Conservation (phyloP, 1,140 invertebrate species). For the Euura lappo region DNA sequence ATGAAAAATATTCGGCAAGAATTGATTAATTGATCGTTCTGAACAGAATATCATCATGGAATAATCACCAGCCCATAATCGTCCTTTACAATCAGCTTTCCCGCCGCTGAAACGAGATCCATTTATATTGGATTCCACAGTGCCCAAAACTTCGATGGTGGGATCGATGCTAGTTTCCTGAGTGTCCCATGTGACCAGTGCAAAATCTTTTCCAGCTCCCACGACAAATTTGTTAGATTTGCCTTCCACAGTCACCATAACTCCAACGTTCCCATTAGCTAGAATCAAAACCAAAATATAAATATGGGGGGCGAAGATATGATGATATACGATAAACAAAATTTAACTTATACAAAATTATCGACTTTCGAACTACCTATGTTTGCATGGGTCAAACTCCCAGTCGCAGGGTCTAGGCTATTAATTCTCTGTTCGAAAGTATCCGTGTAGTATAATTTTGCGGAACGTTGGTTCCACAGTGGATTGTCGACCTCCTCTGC, state of each 20-base stretch:
- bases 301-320: neutral
- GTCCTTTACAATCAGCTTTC: constrained; percentile 81
- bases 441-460: constrained; percentile 73
- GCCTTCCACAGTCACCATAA: constrained; percentile 74
- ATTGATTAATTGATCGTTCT: constrained; percentile 4
- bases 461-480: constrained; percentile 69
- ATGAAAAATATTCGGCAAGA: constrained; percentile 4
- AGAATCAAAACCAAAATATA: constrained; percentile 12
- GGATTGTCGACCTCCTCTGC: constrained; percentile 67
- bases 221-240: constrained; percentile 68
- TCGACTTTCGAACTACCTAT: constrained; percentile 59
- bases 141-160: constrained; percentile 57
- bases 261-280: constrained; percentile 49
- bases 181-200: constrained; percentile 73
- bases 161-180: constrained; percentile 57
- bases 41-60: neutral
- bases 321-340: no score
- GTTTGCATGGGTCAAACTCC: constrained; percentile 54
- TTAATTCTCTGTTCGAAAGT: constrained; percentile 65
- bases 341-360: no score
- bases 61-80: constrained; percentile 77
- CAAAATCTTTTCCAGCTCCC: constrained; percentile 66
- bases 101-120: constrained; percentile 84
- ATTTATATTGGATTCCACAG: constrained; percentile 66
- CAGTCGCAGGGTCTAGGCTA: constrained; percentile 63